Base-by-base conservation (phyloP, 1,140 invertebrate genomes). In the Ylistrum balloti region DNA sequence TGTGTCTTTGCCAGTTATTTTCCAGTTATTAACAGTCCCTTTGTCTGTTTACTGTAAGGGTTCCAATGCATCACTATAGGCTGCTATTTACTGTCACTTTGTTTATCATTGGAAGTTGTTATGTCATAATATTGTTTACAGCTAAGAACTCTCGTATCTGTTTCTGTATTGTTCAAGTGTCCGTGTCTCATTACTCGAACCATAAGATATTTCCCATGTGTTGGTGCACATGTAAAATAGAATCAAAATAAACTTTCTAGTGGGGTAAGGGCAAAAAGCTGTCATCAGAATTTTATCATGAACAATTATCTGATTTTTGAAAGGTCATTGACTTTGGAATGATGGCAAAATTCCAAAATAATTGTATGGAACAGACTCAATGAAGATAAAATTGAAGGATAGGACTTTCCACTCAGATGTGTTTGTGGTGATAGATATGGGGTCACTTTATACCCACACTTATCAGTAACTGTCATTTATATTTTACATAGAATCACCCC, bases 271-370 rank as follows among this genome's bases (percentile, higher is more conserved):
- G 22, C 56, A 74, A 74, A 74, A 74, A 74, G 22, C 56, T 17
- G 56, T 74, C 56, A 74, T 74, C 56, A 28, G 56, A 74, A 28
- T 74, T 28, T 74, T 9, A 74, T 74, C 28, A 74, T 28, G 56
- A 74, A 74, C 22, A 74, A 74, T 74, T 74, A 74, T 74, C 56
- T 17, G 56, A 74, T 74, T 74, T 74, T 74, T 74, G 56, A 5
- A 74, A 74, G 56, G 56, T 74, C 56, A 74, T n/a, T 74, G 56
- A 74, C 56, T 74, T 1, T 9, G 2, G 56, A 74, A 17, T 74
- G 56, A n/a, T 74, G 56, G 56, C 56, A 74, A 74, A 28, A 74
- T 74, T 74, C 56, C 56, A 74, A 74, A 74, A 74, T 74, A 74
- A 74, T 74, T n/a, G 28, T 28, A n/a, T n/a, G 9, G 5, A 74